These are phyloP conservation scores for Belgica antarctica DNA, from an alignment of 2,888 invertebrate species.

Conservation along the genomic window DNA sequence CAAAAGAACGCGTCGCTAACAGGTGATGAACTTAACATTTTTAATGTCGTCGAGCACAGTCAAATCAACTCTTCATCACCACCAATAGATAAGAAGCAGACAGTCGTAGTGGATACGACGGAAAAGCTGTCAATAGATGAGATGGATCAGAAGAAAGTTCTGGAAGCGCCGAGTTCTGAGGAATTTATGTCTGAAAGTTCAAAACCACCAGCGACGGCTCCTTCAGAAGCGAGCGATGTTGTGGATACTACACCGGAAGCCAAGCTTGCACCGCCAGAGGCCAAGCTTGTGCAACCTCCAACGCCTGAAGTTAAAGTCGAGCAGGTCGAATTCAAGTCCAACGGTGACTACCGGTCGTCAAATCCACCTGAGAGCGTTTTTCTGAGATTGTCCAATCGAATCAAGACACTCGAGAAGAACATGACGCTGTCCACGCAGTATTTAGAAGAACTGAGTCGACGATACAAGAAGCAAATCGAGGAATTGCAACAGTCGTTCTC, in stretches of 20 bases:
- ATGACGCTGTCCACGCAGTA: slow-evolving; percentile 96
- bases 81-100: neutral
- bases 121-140: neutral
- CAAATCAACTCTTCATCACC: neutral
- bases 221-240: slow-evolving; percentile 12
- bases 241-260: neutral
- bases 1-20: neutral
- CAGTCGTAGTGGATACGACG: neutral
- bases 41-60: slow-evolving; percentile 14
- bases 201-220: neutral
- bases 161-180: slow-evolving; percentile 41
- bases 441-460: slow-evolving; percentile 89
- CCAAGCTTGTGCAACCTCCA: neutral
- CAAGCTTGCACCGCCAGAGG: neutral
- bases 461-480: slow-evolving; percentile 95
- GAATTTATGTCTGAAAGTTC: no score
- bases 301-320: neutral
- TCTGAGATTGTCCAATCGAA: slow-evolving; percentile 89
- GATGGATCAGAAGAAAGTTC: neutral
- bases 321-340: slow-evolving; percentile 31
- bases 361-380: slow-evolving; percentile 81
- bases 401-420: slow-evolving; percentile 90
- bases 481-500: slow-evolving; percentile 85
- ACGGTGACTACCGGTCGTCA: slow-evolving; percentile 1
- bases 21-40: slow-evolving; percentile 20